Evolutionary conservation across 1,140 invertebrate species (phyloP), one percentile per base, ranked within the genome.

Genomic region (Drosophila pallidifrons): DNA sequence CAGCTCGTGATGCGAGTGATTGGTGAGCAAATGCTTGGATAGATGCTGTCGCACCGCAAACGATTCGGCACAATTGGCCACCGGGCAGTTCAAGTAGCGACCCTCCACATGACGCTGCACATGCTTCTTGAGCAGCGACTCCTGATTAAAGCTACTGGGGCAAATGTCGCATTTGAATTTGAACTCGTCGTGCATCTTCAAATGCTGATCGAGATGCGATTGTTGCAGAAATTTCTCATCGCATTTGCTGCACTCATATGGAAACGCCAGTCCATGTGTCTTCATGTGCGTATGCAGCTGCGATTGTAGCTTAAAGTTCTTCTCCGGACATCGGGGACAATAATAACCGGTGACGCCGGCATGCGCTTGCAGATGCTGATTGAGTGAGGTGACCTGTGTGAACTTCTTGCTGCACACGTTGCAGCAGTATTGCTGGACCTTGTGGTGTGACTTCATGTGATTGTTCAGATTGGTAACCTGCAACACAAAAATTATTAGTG

Each of bases 401-500:
- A 93, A 93, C 60, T 92, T 92, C 49, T 92, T 91, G 61, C 91
- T 91, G 77, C 92, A 93, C 30, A 92, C 91, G 60, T 92, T 93
- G 77, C 92, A 93, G 54, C 91, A 92, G 47, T 92, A 93, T 54
- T 93, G 92, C 30, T 93, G 92, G 54, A 93, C 92, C 79, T 93
- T 93, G 30, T 93, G 92, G 57, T 93, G 92, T 13, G 92, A 92
- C 73, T 93, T 93, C 92, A 93, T 93, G 59, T 93, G 92, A 66
- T 93, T 93, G 71, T 93, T 93, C 5, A 93, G 74, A 73, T 93
- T 93, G 61, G 92, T 93, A 41, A 92, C 92, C 91, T 92, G 41
- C 0, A 16, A 57, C 20, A 57, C 1, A 5, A 5, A 57, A 20
- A 15, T 28, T 8, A 38, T 38, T 0, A 32, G 20, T 25, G 3